Evolutionary conservation across 2,113 vertebrate species (phyloP).

Genomic region (Peromyscus californicus): DNA sequence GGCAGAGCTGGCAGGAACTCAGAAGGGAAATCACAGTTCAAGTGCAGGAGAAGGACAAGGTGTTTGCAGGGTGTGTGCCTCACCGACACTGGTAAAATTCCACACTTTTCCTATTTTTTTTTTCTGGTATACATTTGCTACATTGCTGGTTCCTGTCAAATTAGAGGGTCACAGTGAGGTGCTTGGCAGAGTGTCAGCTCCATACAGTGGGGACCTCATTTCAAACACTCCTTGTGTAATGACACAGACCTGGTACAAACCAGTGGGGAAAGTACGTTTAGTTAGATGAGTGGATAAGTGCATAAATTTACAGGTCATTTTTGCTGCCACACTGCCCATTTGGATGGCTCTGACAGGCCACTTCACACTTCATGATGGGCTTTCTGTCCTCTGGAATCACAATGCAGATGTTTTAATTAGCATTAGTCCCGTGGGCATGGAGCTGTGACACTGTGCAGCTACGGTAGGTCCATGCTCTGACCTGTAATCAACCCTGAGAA

Average conservation of each 20-base stretch:
- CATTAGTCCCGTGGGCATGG: not conserved
- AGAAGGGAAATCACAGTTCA: not conserved
- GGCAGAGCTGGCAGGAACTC: not conserved
- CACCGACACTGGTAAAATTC: not conserved
- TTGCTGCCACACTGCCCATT: not conserved
- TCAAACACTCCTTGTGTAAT: not conserved
- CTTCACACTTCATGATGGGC: not conserved
- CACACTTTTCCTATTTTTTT: not conserved
- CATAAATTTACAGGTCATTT: not conserved
- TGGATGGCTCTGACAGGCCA: not conserved
- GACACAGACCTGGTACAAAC: not conserved
- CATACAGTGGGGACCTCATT: accelerated
- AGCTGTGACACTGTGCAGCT: too few relatives aligned
- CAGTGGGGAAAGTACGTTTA: not conserved
- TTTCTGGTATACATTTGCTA: not conserved
- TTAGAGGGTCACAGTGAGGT: not conserved
- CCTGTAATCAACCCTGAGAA: not conserved
- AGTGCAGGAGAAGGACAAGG: not conserved
- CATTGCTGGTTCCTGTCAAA: not conserved
- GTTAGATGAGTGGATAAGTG: not conserved
- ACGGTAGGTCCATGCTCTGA: accelerated
- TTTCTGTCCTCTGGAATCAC: not conserved
- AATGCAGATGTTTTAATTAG: not conserved
- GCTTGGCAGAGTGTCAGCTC: not conserved
- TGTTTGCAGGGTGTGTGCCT: not conserved